These are phyloP conservation scores for Eurystomus glaucurus DNA, from an alignment of 2,797 vertebrate species.

Conservation along the genomic window DNA sequence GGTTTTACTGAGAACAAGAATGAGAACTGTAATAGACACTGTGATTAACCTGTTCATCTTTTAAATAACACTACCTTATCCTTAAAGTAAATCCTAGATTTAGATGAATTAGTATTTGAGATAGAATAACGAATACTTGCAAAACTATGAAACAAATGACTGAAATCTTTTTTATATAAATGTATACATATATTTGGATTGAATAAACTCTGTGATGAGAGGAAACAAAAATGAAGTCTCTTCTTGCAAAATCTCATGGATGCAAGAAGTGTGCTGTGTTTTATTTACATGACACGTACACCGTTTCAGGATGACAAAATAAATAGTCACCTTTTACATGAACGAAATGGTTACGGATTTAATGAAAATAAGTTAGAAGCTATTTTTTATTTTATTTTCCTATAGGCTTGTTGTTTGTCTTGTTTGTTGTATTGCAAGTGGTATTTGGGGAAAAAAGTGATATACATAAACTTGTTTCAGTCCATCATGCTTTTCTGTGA, in stretches of 20 bases:
- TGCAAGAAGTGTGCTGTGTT: background rate
- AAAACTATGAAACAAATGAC: background rate
- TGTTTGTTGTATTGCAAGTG: background rate
- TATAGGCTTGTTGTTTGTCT: background rate
- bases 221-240: background rate
- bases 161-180: background rate
- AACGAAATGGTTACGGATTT: background rate
- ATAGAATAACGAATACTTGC: background rate
- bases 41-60: background rate
- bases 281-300: background rate
- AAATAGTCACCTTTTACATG: background rate
- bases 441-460: background rate
- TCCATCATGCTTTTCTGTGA: background rate
- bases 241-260: background rate
- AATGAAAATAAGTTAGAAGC: background rate
- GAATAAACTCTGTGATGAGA: background rate
- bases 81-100: background rate
- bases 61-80: background rate
- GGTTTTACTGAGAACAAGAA: background rate
- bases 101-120: background rate
- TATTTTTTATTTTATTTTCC: background rate
- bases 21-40: background rate
- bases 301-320: background rate
- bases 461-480: background rate
- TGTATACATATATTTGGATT: background rate